Evolutionary conservation across 2,888 invertebrate genomes (phyloP), one percentile per base, ranked within the genome.

Genomic region (Drosophila kambysellisi): DNA sequence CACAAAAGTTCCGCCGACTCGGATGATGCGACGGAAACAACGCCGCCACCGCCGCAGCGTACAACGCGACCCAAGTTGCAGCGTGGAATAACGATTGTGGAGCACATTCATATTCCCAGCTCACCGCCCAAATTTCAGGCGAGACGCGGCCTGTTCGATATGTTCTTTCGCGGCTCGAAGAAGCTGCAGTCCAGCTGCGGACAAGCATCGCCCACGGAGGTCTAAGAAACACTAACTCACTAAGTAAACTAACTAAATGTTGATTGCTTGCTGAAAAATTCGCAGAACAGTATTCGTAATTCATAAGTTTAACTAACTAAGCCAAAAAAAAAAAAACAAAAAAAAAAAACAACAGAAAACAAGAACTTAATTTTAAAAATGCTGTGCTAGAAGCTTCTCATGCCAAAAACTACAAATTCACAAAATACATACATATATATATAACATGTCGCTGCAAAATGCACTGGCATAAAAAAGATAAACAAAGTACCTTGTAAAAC

Each of bases 131-230:
- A 90, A 51, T 84, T 82, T 61, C 81, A 86, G 56, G 68, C 83
- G 3, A 82, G 83, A 46, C 85, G 89, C 9, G 81, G 83, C 43
- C 83, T 93, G 37, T 90, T 93, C 71, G 91, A 93, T 74, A 89
- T 92, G 79, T 90, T 93, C 76, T 92, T 93, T 75, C 92, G 93
- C 76, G 88, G 91, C 81, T 92, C 93, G n/a, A 91, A 90, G 72
- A 93, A 92, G 68, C 79, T 92, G 79, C 92, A 93, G 68, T 87
- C 93, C 50, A 74, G 66, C 67, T 93, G 92, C 74, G 80, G 90
- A 33, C 82, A 85, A 77, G 79, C 89, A 59, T 76, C 83, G 77
- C 92, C 93, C 74, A 91, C 92, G 35, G 93, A 92, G 82, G 93
- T 93, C 71, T 93, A 83, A 43, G 41, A 29, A 37, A 20, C 43